Base-by-base conservation (phyloP, 2,888 invertebrate species). In the Encarsia formosa region DNA sequence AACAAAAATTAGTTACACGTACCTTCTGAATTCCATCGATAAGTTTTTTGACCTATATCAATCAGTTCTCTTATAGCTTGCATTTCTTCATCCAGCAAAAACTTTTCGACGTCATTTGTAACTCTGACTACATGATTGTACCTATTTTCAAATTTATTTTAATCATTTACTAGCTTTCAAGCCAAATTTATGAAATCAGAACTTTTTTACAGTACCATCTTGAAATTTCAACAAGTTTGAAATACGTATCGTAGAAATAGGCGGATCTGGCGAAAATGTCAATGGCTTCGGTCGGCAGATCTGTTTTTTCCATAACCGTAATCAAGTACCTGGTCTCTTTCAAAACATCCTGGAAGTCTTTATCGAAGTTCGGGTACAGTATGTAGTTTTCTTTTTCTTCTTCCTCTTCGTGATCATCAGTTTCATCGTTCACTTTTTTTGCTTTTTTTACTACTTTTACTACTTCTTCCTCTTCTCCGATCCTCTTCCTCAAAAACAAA, bases 11-110 rank as follows among this genome's bases (percentile, higher is more conserved):
- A 29, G 8, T 29, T 9, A 37, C 5, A 16, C 18, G 8, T 75
- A 91, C 93, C 87, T 64, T 86, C 83, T 52, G 83, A 83, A 58
- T 84, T 84, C 95, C 95, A 96, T 47, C 83, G 88, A 38, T 89
- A 78, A 23, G 81, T 78, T 26, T 78, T 77, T 48, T 88, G 84
- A 0, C 89, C 85, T 8, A 82, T 77, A 40, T 84, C 78, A 53
- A 95, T 78, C 45, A 84, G 75, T 1, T 72, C 64, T 68, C 94
- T 90, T 46, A 94, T 86, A n/a, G 79, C 78, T 2, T 79, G 77
- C 55, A 95, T 79, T 73, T 94, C 91, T 46, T 83, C 80, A 61
- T 82, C 78, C 49, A 95, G 83, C 31, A 95, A 79, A 18, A 84
- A 81, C 54, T 82, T 85, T 74, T 95, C 95, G 0, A 87, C 87